These are phyloP conservation scores for Agrotis ipsilon DNA, from an alignment of 2,888 invertebrate genomes.

Conservation along the genomic window DNA sequence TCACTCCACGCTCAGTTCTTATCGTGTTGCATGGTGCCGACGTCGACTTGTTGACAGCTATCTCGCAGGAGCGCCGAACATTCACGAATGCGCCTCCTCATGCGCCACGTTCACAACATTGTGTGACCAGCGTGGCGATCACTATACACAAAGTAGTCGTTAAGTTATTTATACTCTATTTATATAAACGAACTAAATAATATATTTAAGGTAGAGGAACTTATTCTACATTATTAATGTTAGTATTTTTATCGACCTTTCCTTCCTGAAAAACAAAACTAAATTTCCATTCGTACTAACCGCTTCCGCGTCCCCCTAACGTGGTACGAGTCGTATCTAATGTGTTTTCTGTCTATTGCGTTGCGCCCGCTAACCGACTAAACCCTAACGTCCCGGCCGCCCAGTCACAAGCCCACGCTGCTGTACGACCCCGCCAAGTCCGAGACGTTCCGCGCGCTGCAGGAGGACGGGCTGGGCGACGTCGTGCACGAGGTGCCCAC, in stretches of 20 bases:
- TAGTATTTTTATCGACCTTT: conserved; percentile 96
- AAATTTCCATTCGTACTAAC: conserved; percentile 80
- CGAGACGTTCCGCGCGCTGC: conserved; percentile 96
- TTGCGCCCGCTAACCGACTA: conserved; percentile 90
- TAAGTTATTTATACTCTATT: conserved; percentile 72
- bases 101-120: conserved; percentile 75
- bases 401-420: conserved; percentile 93
- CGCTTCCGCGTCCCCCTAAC: conserved; percentile 82
- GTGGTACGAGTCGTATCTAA: conserved; percentile 78
- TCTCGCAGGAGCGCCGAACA: conserved; percentile 67
- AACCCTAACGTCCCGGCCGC: conserved; percentile 82
- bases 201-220: conserved; percentile 81
- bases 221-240: conserved; percentile 90
- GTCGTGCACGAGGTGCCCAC: conserved; percentile 93
- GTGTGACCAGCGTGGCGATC: conserved; percentile 72
- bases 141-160: conserved; percentile 68
- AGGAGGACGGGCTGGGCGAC: conserved; percentile 94
- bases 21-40: conserved; percentile 76
- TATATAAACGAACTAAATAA: conserved; percentile 69
- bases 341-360: conserved; percentile 81
- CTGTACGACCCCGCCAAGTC: conserved; percentile 97
- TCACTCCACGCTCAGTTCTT: conserved; percentile 75
- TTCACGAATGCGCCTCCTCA: conserved; percentile 63
- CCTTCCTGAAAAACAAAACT: conserved; percentile 93
- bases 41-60: conserved; percentile 77